Percentiles rank a stretch among this genome's conserved stretches.
Conservation (phyloP, 2,888 invertebrate species). For the Danaus chrysippus region DNA sequence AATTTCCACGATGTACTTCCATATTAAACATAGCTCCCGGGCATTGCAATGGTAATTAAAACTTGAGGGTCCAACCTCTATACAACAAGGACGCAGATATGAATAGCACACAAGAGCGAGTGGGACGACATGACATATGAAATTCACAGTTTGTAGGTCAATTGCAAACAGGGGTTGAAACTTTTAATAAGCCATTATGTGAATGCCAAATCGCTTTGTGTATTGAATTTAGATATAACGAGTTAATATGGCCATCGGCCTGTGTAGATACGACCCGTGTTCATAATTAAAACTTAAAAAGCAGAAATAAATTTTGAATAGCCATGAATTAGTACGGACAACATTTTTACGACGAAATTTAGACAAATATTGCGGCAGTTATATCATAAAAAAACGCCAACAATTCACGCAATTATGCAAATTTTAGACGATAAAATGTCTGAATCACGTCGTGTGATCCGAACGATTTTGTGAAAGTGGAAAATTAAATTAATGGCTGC, state of each 20-base stretch:
- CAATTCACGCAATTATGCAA: constrained; percentile 58
- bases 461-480: constrained; percentile 59
- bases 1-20: constrained; percentile 16
- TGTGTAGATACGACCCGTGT: background rate
- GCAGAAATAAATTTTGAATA: background rate
- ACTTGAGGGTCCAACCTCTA: constrained; percentile 19
- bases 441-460: constrained; percentile 56
- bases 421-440: constrained; percentile 55
- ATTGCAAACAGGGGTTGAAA: constrained; percentile 34
- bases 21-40: constrained; percentile 12
- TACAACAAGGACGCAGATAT: constrained; percentile 11
- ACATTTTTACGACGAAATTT: background rate
- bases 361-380: constrained; percentile 7
- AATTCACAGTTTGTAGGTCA: constrained; percentile 36
- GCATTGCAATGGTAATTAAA: constrained; percentile 24
- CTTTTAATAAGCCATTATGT: constrained; percentile 36
- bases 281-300: background rate
- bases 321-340: background rate
- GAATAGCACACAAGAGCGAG: constrained; percentile 13
- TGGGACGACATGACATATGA: constrained; percentile 23
- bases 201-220: constrained; percentile 13
- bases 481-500: constrained; percentile 62
- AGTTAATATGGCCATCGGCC: background rate
- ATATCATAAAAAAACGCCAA: constrained; percentile 35
- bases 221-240: constrained; percentile 12